Conservation (phyloP, 35 echinoderm and acorn worm species). For the Ptychodera flava region DNA sequence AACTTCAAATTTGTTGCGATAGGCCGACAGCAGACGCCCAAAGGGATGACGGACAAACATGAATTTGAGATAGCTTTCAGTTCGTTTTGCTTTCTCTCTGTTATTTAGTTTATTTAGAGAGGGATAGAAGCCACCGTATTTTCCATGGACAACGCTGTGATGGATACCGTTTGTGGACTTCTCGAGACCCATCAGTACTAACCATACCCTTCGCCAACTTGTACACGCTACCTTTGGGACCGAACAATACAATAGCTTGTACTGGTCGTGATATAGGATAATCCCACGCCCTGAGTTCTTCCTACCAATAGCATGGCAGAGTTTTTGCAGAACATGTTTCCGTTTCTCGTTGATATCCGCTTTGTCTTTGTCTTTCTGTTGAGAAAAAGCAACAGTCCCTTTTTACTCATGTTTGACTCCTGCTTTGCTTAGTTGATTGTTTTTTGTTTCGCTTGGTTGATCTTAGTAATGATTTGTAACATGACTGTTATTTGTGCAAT, state of each 20-base stretch:
- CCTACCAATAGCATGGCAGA: too few relatives aligned
- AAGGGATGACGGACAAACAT: conserved; percentile 59
- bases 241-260: conserved; percentile 37
- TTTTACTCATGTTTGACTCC: too few relatives aligned
- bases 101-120: not conserved
- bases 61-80: conserved; percentile 33
- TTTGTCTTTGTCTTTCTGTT: too few relatives aligned
- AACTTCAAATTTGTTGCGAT: conserved; percentile 40
- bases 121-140: not conserved
- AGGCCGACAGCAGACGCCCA: conserved; percentile 52
- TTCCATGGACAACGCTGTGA: not conserved
- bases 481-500: too few relatives aligned
- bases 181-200: conserved; percentile 9
- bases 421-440: too few relatives aligned
- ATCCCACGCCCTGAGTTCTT: not conserved
- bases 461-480: too few relatives aligned
- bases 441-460: too few relatives aligned
- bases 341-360: too few relatives aligned
- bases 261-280: not conserved
- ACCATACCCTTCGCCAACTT: conserved; percentile 34
- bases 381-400: too few relatives aligned
- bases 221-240: conserved; percentile 48
- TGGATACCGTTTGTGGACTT: not conserved
- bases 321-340: too few relatives aligned
- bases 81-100: not conserved